These are phyloP conservation scores for Hypothenemus hampei DNA, from an alignment of 1,140 invertebrate species.

Conservation along the genomic window DNA sequence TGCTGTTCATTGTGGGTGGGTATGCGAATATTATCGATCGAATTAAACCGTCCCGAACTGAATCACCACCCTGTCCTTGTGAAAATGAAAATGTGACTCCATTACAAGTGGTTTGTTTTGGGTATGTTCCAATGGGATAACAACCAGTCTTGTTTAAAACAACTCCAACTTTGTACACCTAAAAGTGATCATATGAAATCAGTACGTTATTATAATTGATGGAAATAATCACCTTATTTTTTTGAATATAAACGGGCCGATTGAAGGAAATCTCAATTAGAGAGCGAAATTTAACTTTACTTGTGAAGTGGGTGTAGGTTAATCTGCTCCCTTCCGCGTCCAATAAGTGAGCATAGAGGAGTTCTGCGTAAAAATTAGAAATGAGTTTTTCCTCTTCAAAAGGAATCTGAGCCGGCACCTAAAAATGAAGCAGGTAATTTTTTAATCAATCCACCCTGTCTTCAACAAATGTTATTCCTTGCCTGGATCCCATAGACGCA, in stretches of 20 bases:
- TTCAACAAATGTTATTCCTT: neutral
- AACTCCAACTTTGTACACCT: slow-evolving; percentile 72
- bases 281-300: slow-evolving; percentile 60
- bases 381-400: slow-evolving; percentile 41
- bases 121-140: slow-evolving; percentile 68
- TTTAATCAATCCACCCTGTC: neutral
- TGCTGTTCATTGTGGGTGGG: slow-evolving; percentile 28
- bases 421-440: slow-evolving; percentile 21
- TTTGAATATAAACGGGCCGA: slow-evolving; percentile 66
- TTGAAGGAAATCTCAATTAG: slow-evolving; percentile 75
- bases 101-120: slow-evolving; percentile 56
- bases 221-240: slow-evolving; percentile 55
- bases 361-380: slow-evolving; percentile 60
- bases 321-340: slow-evolving; percentile 69
- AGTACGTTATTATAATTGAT: neutral
- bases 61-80: slow-evolving; percentile 60
- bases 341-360: slow-evolving; percentile 71
- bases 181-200: slow-evolving; percentile 21
- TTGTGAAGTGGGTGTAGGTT: slow-evolving; percentile 75
- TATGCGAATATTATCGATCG: slow-evolving; percentile 64
- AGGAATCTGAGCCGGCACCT: slow-evolving; percentile 58
- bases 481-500: slow-evolving; percentile 66
- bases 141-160: slow-evolving; percentile 74
- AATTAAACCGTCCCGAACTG: slow-evolving; percentile 66
- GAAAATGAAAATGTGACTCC: slow-evolving; percentile 69